Conservation (phyloP, 2,797 vertebrate species). For the Synanceia verrucosa region DNA sequence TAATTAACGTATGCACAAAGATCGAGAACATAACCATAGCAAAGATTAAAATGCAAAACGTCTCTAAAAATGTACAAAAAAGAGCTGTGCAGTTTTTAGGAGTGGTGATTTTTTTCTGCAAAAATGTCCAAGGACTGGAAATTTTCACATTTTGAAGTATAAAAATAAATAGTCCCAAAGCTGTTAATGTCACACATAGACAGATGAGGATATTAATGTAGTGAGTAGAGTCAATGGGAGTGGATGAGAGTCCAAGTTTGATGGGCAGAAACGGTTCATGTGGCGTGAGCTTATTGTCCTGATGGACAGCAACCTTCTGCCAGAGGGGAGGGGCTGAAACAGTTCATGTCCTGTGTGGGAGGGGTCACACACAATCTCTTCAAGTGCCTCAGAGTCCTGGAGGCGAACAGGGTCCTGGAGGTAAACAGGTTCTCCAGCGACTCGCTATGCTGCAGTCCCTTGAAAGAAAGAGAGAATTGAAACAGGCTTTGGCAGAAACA, state of each 20-base stretch:
- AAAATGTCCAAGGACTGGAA: too few relatives aligned
- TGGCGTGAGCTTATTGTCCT: neutral
- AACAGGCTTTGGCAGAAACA: neutral
- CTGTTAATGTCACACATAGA: neutral
- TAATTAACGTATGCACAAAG: too few relatives aligned
- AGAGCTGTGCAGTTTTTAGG: neutral
- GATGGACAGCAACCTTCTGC: neutral
- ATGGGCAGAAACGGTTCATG: too few relatives aligned
- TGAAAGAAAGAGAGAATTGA: neutral
- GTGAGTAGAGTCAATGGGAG: neutral
- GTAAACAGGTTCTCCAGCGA: neutral
- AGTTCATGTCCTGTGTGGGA: neutral
- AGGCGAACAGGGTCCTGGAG: neutral
- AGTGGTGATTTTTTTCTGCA: neutral
- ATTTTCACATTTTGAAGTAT: too few relatives aligned
- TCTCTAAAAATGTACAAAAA: too few relatives aligned
- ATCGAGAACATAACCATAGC: too few relatives aligned
- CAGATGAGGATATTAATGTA: too few relatives aligned
- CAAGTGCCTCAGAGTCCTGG: neutral
- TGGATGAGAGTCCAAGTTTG: neutral
- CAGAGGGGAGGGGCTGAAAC: neutral
- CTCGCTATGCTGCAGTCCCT: neutral
- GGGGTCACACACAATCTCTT: too few relatives aligned
- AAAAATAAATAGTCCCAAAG: neutral
- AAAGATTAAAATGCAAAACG: too few relatives aligned